Conservation (phyloP, 1,140 invertebrate genomes). For the Drosophila malerkotliana region DNA sequence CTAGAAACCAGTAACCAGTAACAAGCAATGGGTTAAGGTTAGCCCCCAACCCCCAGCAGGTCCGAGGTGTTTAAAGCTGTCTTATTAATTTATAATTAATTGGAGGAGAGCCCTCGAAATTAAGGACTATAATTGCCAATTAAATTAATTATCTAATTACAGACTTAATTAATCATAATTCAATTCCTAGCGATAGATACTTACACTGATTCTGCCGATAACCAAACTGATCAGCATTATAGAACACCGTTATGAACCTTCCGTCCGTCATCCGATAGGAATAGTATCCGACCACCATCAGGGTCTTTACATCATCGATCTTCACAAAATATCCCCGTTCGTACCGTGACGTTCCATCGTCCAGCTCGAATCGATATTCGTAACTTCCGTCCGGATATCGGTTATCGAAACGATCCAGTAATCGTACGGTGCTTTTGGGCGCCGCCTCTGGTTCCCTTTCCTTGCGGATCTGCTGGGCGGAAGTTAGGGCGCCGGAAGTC, state of each 20-base stretch:
- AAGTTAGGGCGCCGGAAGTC: slow-evolving; percentile 5
- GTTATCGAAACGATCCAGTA: slow-evolving; percentile 73
- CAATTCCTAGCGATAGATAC: slow-evolving; percentile 14
- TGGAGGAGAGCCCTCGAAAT: slow-evolving; percentile 1
- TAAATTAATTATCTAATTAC: no score
- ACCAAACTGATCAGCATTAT: slow-evolving; percentile 80
- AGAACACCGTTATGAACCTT: slow-evolving; percentile 77
- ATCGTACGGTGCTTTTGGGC: slow-evolving; percentile 22
- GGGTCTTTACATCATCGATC: slow-evolving; percentile 62
- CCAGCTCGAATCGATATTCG: slow-evolving; percentile 75
- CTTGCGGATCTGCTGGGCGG: slow-evolving; percentile 2
- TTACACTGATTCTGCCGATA: slow-evolving; percentile 81
- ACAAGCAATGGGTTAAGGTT: not conserved
- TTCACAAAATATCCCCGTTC: slow-evolving; percentile 76
- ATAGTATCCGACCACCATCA: slow-evolving; percentile 80
- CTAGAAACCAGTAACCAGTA: not conserved
- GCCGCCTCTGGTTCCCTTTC: slow-evolving; percentile 3
- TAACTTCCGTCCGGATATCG: slow-evolving; percentile 80
- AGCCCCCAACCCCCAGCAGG: no score
- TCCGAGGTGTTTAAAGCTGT: not conserved
- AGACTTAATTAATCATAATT: no score
- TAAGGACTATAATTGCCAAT: not conserved
- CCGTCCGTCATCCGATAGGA: slow-evolving; percentile 74
- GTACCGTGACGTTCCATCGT: slow-evolving; percentile 75
- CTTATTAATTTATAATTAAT: slow-evolving; percentile 4